Evolutionary conservation across 2,113 vertebrate species (phyloP).

Genomic region (Hassar affinis): DNA sequence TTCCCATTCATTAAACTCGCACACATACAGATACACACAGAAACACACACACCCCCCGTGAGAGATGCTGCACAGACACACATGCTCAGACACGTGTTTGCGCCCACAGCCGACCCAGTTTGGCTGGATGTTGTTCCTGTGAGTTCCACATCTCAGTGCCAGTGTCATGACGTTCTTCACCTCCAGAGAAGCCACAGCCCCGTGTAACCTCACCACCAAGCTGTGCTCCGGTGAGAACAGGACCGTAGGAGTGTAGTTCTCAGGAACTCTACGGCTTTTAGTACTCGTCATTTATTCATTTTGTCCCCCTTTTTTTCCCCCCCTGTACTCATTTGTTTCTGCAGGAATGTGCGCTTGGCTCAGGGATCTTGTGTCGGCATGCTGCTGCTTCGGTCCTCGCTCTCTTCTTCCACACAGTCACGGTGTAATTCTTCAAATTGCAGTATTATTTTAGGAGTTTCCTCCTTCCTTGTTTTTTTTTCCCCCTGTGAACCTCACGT

Average conservation of each 20-base stretch:
- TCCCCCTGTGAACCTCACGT: neutral
- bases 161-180: conserved; percentile 44
- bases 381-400: neutral
- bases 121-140: conserved; percentile 65
- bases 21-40: conserved; percentile 12
- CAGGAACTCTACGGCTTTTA: conserved; percentile 10
- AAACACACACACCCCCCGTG: neutral
- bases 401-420: neutral
- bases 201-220: conserved; percentile 19
- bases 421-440: neutral
- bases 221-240: neutral
- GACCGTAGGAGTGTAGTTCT: neutral
- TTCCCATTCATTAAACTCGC: conserved; percentile 15
- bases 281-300: neutral
- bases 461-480: conserved; percentile 6
- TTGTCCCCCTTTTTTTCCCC: neutral
- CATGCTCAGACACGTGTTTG: conserved; percentile 31
- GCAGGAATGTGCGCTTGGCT: neutral
- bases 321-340: neutral
- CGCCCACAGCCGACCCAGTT: conserved; percentile 68
- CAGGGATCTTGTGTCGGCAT: neutral
- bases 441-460: neutral
- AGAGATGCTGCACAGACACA: conserved; percentile 22
- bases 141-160: conserved; percentile 64
- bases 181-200: neutral